Evolutionary conservation across 2,797 vertebrate genomes (phyloP).

Genomic region (Oreochromis mossambicus): DNA sequence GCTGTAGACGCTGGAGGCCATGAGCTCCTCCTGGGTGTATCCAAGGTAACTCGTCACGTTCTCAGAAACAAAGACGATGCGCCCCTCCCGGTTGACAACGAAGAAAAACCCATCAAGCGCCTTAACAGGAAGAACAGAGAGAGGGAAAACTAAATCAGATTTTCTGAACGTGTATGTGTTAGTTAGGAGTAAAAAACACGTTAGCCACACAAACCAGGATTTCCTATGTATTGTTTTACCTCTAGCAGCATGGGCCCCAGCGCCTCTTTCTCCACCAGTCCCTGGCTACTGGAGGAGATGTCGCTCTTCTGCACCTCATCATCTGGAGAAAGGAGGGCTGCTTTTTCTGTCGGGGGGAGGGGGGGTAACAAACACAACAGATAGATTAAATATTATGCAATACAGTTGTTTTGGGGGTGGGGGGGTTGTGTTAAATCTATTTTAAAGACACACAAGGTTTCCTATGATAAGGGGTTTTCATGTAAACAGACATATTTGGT

Average conservation of each 20-base stretch:
- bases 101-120: slow-evolving; percentile 95
- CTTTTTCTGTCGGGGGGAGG: slow-evolving; percentile 77
- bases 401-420: not conserved
- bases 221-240: slow-evolving; percentile 62
- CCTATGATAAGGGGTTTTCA: not conserved
- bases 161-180: not conserved
- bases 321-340: slow-evolving; percentile 77
- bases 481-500: not conserved
- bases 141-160: not conserved
- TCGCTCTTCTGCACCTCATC: slow-evolving; percentile 94
- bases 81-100: slow-evolving; percentile 93
- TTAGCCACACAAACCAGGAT: not conserved
- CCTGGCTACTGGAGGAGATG: slow-evolving; percentile 93
- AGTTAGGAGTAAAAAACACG: not conserved
- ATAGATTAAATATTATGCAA: not conserved
- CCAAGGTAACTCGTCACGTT: slow-evolving; percentile 93
- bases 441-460: not conserved
- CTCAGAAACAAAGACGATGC: slow-evolving; percentile 92
- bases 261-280: slow-evolving; percentile 90
- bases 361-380: not conserved
- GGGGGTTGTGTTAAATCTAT: no score
- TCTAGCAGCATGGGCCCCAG: slow-evolving; percentile 91
- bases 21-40: slow-evolving; percentile 92
- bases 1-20: slow-evolving; percentile 95
- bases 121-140: slow-evolving; percentile 54